Evolutionary conservation across 1,140 invertebrate genomes (phyloP), one percentile per base, ranked within the genome.

Genomic region (Drosophila persimilis): DNA sequence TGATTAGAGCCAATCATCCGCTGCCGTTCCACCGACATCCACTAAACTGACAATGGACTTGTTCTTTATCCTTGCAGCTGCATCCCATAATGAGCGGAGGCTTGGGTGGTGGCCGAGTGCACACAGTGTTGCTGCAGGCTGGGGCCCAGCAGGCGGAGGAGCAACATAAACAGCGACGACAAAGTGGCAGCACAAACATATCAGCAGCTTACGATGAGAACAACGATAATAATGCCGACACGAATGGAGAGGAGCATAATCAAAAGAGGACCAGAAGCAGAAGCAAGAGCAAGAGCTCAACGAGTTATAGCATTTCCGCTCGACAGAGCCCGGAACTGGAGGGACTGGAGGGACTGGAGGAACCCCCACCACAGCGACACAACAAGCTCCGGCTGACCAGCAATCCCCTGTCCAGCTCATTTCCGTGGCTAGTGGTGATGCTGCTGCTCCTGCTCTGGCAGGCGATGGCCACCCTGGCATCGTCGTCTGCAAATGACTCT

Each of bases 241-340:
- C 51, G 53, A 35, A 52, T 29, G 48, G 43, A 53, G 51, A 57
- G 51, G 47, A 24, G 66, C 55, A 80, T 80, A 84, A 84, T 84
- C 66, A 80, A 75, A 73, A 39, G 47, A 13, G 35, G 11, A 60
- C 35, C 64, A 66, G 44, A 7, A 26, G 26, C 48, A 39, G 35
- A 1, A 39, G 11, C 35, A 13, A 13, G 11, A 43, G 45, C 53
- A 13, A 13, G 11, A 43, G 45, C 53, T 17, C 77, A 50, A 50
- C 69, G 61, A 77, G 73, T 73, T 73, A 69, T 63, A 52, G 81
- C 72, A 73, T 75, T 73, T 84, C 77, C 80, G 81, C 53, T 47
- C 35, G 50, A 56, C 24, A 31, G 20, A 31, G 48, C 15, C 6
- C 35, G 35, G 35, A 39, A 39, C 35, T 13, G 11, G 11, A 11